phyloP scores from a whole-genome alignment of 2,888 invertebrate species.

The Cyclophora punctaria region DNA sequence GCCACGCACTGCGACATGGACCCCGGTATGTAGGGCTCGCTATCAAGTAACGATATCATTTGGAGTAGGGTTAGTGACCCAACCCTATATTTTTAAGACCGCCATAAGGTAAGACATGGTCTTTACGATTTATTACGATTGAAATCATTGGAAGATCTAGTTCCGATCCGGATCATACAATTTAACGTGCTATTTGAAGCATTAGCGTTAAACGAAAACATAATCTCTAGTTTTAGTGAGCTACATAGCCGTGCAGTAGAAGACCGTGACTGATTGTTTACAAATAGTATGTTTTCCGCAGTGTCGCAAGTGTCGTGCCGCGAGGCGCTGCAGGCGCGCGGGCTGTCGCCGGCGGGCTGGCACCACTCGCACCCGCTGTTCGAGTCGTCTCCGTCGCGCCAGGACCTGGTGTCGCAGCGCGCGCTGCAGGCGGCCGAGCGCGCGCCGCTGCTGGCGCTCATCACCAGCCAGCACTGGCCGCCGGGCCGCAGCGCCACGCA shows the following conservation, averaged over 20 bases:
- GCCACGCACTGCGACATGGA: conserved; percentile 87
- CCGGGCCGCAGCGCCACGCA: conserved; percentile 70
- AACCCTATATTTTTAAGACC: neutral
- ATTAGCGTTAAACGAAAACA: too few relatives aligned
- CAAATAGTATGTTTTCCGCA: conserved; percentile 15
- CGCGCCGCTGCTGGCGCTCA: conserved; percentile 77
- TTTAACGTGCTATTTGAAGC: too few relatives aligned
- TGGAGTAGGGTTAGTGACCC: neutral
- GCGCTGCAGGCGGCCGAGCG: conserved; percentile 58
- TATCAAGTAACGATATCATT: too few relatives aligned
- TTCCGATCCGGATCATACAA: too few relatives aligned
- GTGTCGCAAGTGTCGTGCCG: conserved; percentile 76
- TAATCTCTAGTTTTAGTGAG: too few relatives aligned
- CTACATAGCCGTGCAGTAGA: too few relatives aligned
- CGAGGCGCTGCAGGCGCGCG: conserved; percentile 63
- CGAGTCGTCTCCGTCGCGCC: conserved; percentile 80
- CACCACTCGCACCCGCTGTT: conserved; percentile 87
- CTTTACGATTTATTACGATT: too few relatives aligned
- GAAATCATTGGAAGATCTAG: too few relatives aligned
- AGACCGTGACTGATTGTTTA: too few relatives aligned
- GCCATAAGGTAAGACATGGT: too few relatives aligned
- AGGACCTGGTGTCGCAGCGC: conserved; percentile 80
- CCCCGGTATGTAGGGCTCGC: conserved; percentile 64
- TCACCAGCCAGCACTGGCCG: conserved; percentile 79
- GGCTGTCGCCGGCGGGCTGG: conserved; percentile 79